Percentiles rank a stretch among this genome's conserved stretches.
These are phyloP conservation scores for Alauda arvensis DNA, from an alignment of 2,797 vertebrate species.

Conservation along the genomic window DNA sequence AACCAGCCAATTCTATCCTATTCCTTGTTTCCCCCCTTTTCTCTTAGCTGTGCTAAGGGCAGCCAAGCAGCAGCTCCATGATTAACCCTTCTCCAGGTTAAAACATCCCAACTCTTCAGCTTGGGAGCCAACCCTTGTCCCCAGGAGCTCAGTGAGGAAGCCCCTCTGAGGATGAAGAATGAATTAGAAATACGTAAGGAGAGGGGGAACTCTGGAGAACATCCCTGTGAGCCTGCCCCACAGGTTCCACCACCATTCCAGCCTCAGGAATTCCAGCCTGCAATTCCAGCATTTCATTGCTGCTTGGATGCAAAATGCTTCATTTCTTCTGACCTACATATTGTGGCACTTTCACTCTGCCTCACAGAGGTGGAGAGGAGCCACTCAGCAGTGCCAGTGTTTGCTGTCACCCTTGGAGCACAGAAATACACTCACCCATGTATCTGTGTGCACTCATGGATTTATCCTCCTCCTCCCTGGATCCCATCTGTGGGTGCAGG, in stretches of 20 bases:
- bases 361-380: neutral
- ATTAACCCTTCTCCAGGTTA: neutral
- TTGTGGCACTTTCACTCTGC: neutral
- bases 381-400: neutral
- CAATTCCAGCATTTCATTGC: neutral
- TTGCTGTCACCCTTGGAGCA: neutral
- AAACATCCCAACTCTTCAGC: neutral
- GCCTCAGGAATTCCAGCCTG: neutral
- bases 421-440: fast-evolving
- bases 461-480: neutral
- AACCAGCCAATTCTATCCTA: fast-evolving
- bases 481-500: neutral
- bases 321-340: neutral
- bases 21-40: neutral
- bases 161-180: neutral
- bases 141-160: neutral
- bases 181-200: fast-evolving
- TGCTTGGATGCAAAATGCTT: neutral
- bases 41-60: neutral
- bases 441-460: fast-evolving
- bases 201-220: neutral
- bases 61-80: neutral
- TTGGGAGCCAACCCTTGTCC: neutral
- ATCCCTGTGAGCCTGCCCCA: neutral
- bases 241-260: fast-evolving